These are phyloP conservation scores for Mastomys natalensis DNA, from an alignment of 2,113 vertebrate species.

Conservation along the genomic window DNA sequence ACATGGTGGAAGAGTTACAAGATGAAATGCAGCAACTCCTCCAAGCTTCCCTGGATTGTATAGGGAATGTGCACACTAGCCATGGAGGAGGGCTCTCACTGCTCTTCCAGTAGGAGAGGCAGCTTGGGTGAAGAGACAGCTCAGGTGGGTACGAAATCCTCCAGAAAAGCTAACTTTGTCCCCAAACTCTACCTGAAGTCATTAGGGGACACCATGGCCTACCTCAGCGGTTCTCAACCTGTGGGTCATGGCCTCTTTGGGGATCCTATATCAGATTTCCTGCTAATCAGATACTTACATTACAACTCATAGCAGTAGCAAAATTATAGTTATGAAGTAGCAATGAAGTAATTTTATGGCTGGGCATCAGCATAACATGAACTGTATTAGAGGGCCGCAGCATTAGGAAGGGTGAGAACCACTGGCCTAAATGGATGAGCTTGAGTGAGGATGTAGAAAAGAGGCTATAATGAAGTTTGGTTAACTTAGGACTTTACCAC, in stretches of 20 bases:
- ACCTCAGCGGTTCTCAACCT: background rate
- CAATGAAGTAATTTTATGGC: background rate
- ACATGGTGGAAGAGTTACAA: background rate
- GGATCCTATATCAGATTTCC: background rate
- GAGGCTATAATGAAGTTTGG: background rate
- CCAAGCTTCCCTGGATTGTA: background rate
- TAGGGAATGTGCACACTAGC: background rate
- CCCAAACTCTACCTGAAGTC: background rate
- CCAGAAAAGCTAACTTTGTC: background rate
- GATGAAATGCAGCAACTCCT: conserved; percentile 32
- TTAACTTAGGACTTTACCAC: background rate
- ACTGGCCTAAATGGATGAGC: background rate
- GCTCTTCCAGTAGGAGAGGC: background rate
- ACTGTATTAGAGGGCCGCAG: background rate
- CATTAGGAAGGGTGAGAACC: background rate
- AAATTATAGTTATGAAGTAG: background rate
- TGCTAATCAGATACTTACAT: background rate
- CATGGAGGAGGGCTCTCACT: background rate
- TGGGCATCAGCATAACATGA: too few relatives aligned
- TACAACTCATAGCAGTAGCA: background rate
- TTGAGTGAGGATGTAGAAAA: background rate
- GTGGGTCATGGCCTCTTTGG: background rate
- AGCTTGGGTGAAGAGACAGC: background rate
- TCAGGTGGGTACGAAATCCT: background rate
- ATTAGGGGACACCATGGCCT: background rate